phyloP scores from a whole-genome alignment of 2,113 vertebrate species.

The Hoplias malabaricus region DNA sequence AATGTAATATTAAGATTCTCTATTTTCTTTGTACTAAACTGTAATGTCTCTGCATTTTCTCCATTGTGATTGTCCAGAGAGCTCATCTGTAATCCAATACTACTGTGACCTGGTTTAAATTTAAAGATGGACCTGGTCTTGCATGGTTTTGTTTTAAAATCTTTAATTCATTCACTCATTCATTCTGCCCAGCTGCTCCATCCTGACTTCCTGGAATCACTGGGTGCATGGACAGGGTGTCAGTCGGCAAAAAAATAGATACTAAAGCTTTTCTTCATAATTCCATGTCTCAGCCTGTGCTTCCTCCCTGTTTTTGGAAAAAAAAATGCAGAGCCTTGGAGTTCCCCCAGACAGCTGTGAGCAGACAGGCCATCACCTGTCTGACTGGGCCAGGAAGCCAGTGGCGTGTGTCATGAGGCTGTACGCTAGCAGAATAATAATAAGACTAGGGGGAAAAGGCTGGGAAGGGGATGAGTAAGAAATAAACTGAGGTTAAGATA shows the following conservation, averaged over 20 bases:
- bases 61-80: not conserved
- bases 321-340: constrained; percentile 3
- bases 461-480: not conserved
- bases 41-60: not conserved
- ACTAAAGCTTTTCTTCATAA: no score
- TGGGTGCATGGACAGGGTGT: no score
- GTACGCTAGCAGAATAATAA: constrained; percentile 17
- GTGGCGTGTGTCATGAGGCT: constrained; percentile 2
- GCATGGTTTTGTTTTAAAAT: not conserved
- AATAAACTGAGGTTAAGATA: not conserved
- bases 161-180: no score
- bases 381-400: not conserved
- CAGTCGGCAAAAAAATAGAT: no score
- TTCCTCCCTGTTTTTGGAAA: not conserved
- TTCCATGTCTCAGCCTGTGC: not conserved
- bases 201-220: no score
- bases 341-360: constrained; percentile 1
- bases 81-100: not conserved
- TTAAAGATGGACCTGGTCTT: not conserved
- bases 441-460: not conserved
- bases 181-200: no score
- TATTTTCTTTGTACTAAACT: not conserved
- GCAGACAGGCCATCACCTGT: constrained; percentile 19
- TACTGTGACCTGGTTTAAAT: not conserved
- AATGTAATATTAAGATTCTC: no score